Percentiles rank a stretch among this genome's conserved stretches.
Evolutionary conservation across 2,888 invertebrate genomes (phyloP).

Genomic region (Scaptomyza flava): DNA sequence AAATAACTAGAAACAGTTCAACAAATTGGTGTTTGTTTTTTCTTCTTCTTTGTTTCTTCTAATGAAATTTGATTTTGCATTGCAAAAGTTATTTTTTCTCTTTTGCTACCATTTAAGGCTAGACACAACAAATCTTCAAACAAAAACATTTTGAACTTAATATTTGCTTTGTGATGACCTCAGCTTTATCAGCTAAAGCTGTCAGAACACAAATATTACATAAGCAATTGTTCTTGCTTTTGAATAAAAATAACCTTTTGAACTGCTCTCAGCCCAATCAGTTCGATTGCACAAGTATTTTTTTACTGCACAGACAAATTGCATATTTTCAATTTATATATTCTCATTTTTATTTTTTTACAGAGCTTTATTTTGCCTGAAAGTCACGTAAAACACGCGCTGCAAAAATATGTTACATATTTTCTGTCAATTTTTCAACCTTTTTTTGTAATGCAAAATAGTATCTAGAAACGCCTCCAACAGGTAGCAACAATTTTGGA

Average conservation of each 20-base stretch:
- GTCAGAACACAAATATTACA: constrained; percentile 5
- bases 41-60: too few relatives aligned
- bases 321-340: constrained; percentile 56
- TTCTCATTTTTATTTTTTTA: constrained; percentile 10
- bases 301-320: constrained; percentile 36
- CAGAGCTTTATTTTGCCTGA: constrained; percentile 28
- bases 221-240: constrained; percentile 6
- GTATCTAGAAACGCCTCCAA: constrained; percentile 49
- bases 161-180: constrained; percentile 14
- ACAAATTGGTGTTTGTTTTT: too few relatives aligned
- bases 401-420: constrained; percentile 18
- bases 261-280: constrained; percentile 40
- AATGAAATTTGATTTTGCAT: too few relatives aligned
- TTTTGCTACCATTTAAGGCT: background rate
- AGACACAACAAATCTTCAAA: background rate
- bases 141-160: background rate
- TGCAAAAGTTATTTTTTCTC: too few relatives aligned
- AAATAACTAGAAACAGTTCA: too few relatives aligned
- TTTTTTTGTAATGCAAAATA: constrained; percentile 22
- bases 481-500: constrained; percentile 69
- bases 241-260: constrained; percentile 42
- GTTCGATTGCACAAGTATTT: constrained; percentile 29
- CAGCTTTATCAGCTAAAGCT: constrained; percentile 38
- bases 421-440: background rate
- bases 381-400: constrained; percentile 64